Conservation (phyloP, 2,888 invertebrate species). For the Polymixis flavicincta region DNA sequence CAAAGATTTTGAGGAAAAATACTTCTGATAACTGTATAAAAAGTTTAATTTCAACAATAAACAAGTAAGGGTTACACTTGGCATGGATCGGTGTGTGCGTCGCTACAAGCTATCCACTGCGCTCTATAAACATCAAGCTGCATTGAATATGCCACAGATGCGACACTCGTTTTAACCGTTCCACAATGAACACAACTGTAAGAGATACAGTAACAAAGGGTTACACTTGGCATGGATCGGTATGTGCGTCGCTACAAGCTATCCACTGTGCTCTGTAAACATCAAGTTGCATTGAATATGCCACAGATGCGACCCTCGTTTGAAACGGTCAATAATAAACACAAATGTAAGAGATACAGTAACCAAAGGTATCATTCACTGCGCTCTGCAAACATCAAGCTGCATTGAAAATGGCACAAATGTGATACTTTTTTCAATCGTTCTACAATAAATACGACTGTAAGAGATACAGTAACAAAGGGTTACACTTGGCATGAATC, state of each 20-base stretch:
- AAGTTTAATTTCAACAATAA: neutral
- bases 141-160: conserved; percentile 66
- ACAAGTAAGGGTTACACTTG: conserved; percentile 73
- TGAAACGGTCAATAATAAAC: neutral
- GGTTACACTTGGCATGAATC: conserved; percentile 73
- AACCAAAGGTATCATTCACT: too few species aligned
- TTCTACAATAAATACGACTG: conserved; percentile 31
- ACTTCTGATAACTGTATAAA: neutral
- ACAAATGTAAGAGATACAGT: conserved; percentile 66
- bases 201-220: conserved; percentile 76
- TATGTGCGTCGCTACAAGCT: conserved; percentile 62
- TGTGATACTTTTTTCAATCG: too few species aligned
- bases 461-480: conserved; percentile 74
- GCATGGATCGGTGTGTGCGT: conserved; percentile 65
- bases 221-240: conserved; percentile 72
- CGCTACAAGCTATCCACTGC: conserved; percentile 67
- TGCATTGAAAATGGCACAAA: too few species aligned
- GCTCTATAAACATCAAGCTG: conserved; percentile 65
- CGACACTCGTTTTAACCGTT: too few species aligned
- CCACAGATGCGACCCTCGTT: conserved; percentile 53
- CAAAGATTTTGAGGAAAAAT: too few species aligned
- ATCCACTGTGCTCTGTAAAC: conserved; percentile 68
- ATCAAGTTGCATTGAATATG: conserved; percentile 63
- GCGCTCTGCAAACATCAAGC: too few species aligned
- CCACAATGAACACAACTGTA: conserved; percentile 39